A percentile compares a stretch with the other conserved stretches of the same genome.
phyloP scores from a whole-genome alignment of 2,113 vertebrate genomes.

The Naja naja region DNA sequence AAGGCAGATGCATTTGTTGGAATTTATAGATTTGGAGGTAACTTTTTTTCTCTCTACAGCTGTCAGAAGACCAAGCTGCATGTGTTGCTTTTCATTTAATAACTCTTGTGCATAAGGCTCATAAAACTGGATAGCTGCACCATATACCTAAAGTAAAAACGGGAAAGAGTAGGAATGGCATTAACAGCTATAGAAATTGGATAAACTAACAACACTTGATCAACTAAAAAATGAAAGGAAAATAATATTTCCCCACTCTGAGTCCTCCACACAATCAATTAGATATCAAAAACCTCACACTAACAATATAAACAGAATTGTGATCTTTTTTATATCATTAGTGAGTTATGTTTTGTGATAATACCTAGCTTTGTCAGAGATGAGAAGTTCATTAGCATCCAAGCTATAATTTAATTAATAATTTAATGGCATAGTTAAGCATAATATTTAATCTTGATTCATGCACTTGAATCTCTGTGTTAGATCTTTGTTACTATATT shows the following conservation, averaged over 20 bases:
- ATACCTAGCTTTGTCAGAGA: not conserved
- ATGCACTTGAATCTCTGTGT: not conserved
- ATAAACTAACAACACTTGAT: not conserved
- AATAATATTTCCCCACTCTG: not conserved
- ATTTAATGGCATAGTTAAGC: not conserved
- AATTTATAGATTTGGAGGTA: slow-evolving; percentile 85
- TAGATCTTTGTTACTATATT: not conserved
- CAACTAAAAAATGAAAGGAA: not conserved
- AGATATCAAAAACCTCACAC: not conserved
- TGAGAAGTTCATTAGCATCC: not conserved
- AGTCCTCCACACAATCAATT: not conserved
- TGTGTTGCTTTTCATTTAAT: slow-evolving; percentile 89
- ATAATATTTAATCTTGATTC: not conserved
- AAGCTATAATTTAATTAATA: not conserved
- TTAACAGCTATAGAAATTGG: not conserved
- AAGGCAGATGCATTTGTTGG: slow-evolving; percentile 97
- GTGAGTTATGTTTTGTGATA: not conserved
- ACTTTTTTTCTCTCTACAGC: slow-evolving; percentile 87
- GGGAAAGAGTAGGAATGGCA: not conserved
- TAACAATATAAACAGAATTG: not conserved
- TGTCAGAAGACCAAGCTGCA: slow-evolving; percentile 89
- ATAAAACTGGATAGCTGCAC: slow-evolving; percentile 97
- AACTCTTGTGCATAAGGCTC: slow-evolving; percentile 84
- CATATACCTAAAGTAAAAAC: slow-evolving; percentile 81
- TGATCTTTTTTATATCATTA: not conserved